Base-by-base conservation (phyloP, 2,797 vertebrate genomes). In the Spondyliosoma cantharus region DNA sequence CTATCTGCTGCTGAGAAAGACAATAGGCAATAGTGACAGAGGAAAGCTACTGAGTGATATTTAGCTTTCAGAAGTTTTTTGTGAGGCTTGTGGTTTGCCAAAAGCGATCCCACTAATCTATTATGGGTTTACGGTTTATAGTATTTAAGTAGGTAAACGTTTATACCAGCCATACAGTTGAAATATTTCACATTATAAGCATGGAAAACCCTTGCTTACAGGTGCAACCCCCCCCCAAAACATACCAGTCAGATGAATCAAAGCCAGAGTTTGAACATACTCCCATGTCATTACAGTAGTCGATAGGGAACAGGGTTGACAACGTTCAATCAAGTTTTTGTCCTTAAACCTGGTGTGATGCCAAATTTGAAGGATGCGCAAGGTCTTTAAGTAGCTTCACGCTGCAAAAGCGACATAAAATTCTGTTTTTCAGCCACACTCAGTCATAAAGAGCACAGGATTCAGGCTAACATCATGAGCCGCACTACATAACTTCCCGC, bases 1-100 rank as follows among this genome's bases (percentile, higher is more conserved):
- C 82, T 82, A 84, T 71, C 79, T 79, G 85, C 83, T 74, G 68
- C 64, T 71, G 71, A 71, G 66, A 67, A 86, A 87, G 75, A 89
- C 86, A 86, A 82, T 58, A 77, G 69, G 76, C 71, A 78, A 56
- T 9, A 61, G 64, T 71, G 85, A 82, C 71, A 52, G 65, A 64
- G 17, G 27, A 32, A 74, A 86, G 82, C 72, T 79, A 54, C 54
- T 45, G 42, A 71, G 24, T 27, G 52, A 62, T 66, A 63, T 80
- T 76, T 57, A 60, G 77, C 48, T 71, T 42, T 72, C 42, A 61
- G 61, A 58, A 16, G n/a, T 46, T 58, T 48, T 82, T 16, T 32
- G 24, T n/a, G 9, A 37, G 17, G 37, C 32, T 49, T 60, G 58
- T 53, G 50, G 32, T 61, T 68, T 63, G n/a, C 42, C 29, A 49